phyloP scores from a whole-genome alignment of 2,113 vertebrate species.

The Gracilinanus agilis region DNA sequence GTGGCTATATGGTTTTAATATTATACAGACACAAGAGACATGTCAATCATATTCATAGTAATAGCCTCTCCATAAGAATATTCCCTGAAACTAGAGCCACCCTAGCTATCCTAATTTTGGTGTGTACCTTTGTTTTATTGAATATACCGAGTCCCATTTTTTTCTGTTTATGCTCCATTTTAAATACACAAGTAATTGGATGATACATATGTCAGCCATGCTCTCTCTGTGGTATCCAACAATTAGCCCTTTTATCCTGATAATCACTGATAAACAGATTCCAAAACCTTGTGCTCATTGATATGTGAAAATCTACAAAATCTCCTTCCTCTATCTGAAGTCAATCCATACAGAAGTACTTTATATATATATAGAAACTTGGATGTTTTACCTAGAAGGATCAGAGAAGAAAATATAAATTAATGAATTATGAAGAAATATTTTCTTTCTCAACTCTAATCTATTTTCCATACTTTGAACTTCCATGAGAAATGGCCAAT shows the following conservation, averaged over 20 bases:
- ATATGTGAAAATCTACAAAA: neutral
- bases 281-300: neutral
- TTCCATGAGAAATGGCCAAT: too few relatives aligned
- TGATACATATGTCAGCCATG: neutral
- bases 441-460: too few relatives aligned
- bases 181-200: neutral
- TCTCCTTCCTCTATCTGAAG: neutral
- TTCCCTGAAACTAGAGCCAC: neutral
- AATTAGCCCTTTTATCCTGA: neutral
- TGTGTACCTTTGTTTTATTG: neutral
- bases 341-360: too few relatives aligned
- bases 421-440: too few relatives aligned
- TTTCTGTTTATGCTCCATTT: neutral
- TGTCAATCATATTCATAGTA: neutral
- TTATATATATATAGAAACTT: neutral
- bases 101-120: neutral
- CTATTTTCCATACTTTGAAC: too few relatives aligned
- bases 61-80: neutral
- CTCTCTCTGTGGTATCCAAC: neutral
- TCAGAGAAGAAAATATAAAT: too few relatives aligned
- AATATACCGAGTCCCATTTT: neutral
- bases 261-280: neutral
- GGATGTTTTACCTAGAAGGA: neutral
- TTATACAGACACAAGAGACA: neutral
- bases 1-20: neutral